phyloP scores from a whole-genome alignment of 2,797 vertebrate species.

The Eupleurogrammus muticus region DNA sequence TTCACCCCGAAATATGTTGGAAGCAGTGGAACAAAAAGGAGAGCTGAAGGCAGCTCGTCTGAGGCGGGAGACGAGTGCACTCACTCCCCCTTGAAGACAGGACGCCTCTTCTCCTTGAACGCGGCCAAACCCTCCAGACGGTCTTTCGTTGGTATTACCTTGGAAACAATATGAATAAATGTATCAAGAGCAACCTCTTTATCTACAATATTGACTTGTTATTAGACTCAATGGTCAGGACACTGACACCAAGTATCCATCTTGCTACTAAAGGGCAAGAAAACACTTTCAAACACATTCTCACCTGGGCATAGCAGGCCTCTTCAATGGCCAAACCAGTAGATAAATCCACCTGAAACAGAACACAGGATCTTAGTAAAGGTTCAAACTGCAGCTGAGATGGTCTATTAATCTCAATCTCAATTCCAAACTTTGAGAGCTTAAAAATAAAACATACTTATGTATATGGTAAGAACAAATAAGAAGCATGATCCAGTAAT shows the following conservation, averaged over 20 bases:
- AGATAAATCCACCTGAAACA: conserved; percentile 92
- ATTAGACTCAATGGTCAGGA: too few species aligned
- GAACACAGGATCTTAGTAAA: background rate
- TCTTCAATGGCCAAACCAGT: conserved; percentile 98
- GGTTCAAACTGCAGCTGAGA: background rate
- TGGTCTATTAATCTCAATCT: too few species aligned
- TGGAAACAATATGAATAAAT: conserved; percentile 49
- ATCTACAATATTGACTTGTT: background rate
- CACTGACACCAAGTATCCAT: too few species aligned
- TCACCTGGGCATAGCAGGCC: conserved; percentile 96
- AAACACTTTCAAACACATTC: background rate
- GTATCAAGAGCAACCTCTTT: background rate
- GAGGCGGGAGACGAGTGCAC: background rate
- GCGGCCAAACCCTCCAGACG: conserved; percentile 95
- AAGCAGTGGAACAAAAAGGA: conserved; percentile 61
- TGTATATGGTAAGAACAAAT: too few species aligned
- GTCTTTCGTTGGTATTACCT: conserved; percentile 98
- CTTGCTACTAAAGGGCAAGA: background rate
- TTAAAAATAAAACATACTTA: too few species aligned
- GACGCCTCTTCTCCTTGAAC: conserved; percentile 95
- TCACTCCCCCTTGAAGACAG: conserved; percentile 94
- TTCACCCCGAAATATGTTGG: conserved; percentile 51
- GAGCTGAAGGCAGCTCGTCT: conserved; percentile 47
- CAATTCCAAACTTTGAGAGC: too few species aligned
- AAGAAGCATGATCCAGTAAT: too few species aligned